These are phyloP conservation scores for Tromatobia lineatoria DNA, from an alignment of 2,888 invertebrate genomes.

Conservation along the genomic window DNA sequence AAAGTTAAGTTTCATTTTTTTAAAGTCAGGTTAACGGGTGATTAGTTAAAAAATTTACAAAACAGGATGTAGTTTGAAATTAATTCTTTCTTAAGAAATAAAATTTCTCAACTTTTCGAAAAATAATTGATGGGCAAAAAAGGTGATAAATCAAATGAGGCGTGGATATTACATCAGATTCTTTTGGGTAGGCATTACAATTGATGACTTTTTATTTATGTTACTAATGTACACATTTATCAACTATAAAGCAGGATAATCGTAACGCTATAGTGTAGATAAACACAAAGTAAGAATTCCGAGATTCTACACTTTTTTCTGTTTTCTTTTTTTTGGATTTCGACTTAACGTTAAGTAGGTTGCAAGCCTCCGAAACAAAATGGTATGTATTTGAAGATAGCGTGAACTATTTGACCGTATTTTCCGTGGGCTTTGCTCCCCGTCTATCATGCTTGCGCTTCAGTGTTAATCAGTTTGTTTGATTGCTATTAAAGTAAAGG, in stretches of 20 bases:
- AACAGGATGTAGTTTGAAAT: no score
- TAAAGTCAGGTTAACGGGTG: no score
- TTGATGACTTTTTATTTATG: conserved; percentile 67
- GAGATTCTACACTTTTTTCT: neutral
- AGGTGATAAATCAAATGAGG: neutral
- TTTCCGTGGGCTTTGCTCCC: neutral
- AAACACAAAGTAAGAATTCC: conserved; percentile 43
- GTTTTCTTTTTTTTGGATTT: conserved; percentile 5
- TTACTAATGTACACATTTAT: conserved; percentile 74
- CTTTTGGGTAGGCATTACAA: conserved; percentile 64
- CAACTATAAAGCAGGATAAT: conserved; percentile 72
- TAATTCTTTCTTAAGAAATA: no score
- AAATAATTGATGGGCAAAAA: neutral
- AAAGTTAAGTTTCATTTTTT: no score
- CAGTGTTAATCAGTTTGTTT: neutral
- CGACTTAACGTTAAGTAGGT: conserved; percentile 4
- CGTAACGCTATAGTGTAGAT: conserved; percentile 48
- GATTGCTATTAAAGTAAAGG: neutral
- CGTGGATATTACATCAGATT: neutral
- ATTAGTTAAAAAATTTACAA: no score
- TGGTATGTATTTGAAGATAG: neutral
- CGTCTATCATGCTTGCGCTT: conserved; percentile 6
- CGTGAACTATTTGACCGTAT: neutral
- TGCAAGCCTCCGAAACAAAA: conserved; percentile 12
- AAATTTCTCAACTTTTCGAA: no score